Evolutionary conservation across 2,888 invertebrate genomes (phyloP).

Genomic region (Clepsis dumicolana): DNA sequence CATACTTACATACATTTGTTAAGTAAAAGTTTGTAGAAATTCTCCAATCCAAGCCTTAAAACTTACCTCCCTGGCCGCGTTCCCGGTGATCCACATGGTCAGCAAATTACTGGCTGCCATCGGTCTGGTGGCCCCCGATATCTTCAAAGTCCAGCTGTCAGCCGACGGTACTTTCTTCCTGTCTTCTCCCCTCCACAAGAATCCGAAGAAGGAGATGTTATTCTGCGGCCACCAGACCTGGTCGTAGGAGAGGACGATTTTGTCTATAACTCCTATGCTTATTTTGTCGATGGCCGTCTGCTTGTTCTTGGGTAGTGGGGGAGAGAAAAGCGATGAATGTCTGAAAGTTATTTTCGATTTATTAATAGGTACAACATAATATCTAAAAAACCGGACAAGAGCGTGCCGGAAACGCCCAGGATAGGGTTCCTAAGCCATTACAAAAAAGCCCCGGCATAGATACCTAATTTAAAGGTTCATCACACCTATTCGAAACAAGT

Average conservation of each 20-base stretch:
- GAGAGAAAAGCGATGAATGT: constrained; percentile 82
- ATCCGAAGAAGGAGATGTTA: constrained; percentile 51
- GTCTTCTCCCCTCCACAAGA: constrained; percentile 66
- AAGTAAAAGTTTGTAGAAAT: too few relatives aligned
- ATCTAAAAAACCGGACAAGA: too few relatives aligned
- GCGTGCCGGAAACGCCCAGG: too few relatives aligned
- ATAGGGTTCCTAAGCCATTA: too few relatives aligned
- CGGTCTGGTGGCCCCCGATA: constrained; percentile 49
- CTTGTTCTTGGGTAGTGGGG: constrained; percentile 84
- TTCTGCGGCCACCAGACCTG: constrained; percentile 87
- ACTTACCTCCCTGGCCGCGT: constrained; percentile 56
- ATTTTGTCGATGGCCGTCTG: constrained; percentile 83
- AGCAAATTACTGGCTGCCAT: constrained; percentile 47
- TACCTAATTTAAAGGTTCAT: too few relatives aligned
- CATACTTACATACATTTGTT: too few relatives aligned
- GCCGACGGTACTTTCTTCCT: constrained; percentile 40
- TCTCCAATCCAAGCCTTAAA: too few relatives aligned
- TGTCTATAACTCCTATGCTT: constrained; percentile 88
- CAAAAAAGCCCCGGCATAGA: too few relatives aligned
- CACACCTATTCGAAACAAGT: too few relatives aligned
- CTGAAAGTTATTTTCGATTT: constrained; percentile 52
- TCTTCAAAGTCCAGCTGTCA: constrained; percentile 49
- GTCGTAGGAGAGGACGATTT: constrained; percentile 88
- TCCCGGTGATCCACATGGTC: constrained; percentile 53
- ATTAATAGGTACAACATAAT: too few relatives aligned